phyloP scores from a whole-genome alignment of 2,888 invertebrate species.

The Megalurothrips usitatus region DNA sequence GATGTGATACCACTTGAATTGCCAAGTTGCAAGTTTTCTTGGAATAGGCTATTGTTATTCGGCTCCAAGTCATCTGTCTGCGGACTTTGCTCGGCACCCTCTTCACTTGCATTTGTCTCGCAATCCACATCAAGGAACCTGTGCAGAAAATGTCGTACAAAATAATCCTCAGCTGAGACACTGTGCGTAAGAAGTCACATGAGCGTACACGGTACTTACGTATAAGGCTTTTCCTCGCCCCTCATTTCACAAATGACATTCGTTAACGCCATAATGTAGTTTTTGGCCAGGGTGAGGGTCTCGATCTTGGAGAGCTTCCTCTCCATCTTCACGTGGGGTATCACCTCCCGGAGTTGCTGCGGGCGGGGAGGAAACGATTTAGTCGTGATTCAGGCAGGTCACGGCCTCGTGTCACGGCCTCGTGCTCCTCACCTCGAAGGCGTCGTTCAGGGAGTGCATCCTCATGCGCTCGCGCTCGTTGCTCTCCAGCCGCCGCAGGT shows the following conservation, averaged over 20 bases:
- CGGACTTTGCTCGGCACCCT: conserved; percentile 35
- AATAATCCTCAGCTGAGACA: neutral
- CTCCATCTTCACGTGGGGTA: conserved; percentile 80
- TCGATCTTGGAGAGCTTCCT: conserved; percentile 82
- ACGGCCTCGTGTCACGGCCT: neutral
- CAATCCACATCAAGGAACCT: conserved; percentile 41
- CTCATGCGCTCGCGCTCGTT: conserved; percentile 87
- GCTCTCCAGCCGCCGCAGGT: conserved; percentile 79
- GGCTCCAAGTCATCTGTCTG: conserved; percentile 38
- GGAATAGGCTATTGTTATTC: conserved; percentile 41
- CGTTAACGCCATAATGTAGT: conserved; percentile 84
- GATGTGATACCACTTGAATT: neutral
- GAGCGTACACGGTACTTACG: conserved; percentile 39
- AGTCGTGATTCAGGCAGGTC: neutral
- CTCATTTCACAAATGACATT: conserved; percentile 79
- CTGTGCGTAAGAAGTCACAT: neutral
- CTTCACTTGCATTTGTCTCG: conserved; percentile 36
- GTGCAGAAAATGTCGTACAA: conserved; percentile 5
- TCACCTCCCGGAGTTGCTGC: conserved; percentile 75
- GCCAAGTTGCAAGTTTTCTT: conserved; percentile 39
- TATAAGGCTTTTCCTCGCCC: conserved; percentile 56
- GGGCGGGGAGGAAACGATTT: conserved; percentile 40
- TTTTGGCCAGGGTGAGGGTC: conserved; percentile 80
- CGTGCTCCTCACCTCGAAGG: conserved; percentile 71
- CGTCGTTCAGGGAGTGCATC: conserved; percentile 88